Evolutionary conservation across 2,888 invertebrate species (phyloP).

Genomic region (Macrophya alboannulata): DNA sequence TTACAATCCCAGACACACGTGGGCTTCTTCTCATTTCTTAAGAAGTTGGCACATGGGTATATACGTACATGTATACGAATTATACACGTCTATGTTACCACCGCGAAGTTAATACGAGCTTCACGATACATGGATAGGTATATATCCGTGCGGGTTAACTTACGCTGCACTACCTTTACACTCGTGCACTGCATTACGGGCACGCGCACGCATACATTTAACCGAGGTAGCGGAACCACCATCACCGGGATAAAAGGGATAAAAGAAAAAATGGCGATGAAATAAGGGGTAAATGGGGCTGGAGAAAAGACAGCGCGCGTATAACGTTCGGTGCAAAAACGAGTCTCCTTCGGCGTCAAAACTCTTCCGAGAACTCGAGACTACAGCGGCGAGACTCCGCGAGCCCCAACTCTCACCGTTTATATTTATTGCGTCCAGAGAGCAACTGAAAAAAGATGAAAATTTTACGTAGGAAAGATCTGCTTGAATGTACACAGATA

Average conservation of each 20-base stretch:
- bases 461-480: constrained; percentile 27
- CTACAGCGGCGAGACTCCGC: constrained; percentile 62
- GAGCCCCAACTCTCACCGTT: constrained; percentile 42
- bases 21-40: constrained; percentile 18
- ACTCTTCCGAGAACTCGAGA: constrained; percentile 75
- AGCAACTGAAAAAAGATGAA: neutral
- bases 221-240: neutral
- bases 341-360: constrained; percentile 71
- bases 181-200: neutral
- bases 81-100: neutral
- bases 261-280: constrained; percentile 52
- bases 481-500: neutral
- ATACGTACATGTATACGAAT: neutral
- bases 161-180: neutral
- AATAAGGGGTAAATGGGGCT: constrained; percentile 41
- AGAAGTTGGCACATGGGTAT: neutral
- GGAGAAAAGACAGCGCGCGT: constrained; percentile 15
- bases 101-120: constrained; percentile 2
- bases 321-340: constrained; percentile 71
- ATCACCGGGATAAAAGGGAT: neutral
- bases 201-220: constrained; percentile 30
- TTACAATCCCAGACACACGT: neutral
- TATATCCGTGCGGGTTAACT: neutral
- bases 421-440: constrained; percentile 39
- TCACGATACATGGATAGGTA: neutral